Conservation (phyloP, 2,797 vertebrate genomes). For the Gobio occitaniae region DNA sequence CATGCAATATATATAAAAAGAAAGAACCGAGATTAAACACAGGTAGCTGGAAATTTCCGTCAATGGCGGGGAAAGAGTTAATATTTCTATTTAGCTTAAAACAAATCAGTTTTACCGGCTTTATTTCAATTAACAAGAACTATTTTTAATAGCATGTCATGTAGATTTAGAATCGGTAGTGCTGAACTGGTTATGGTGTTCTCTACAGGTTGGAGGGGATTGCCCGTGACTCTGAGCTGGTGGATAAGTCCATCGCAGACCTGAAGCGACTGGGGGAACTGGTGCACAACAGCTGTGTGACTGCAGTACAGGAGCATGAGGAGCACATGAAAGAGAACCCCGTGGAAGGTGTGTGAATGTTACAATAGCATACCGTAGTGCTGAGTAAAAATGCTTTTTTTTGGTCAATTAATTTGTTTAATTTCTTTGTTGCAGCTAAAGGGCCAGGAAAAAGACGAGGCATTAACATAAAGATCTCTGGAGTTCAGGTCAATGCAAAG, state of each 20-base stretch:
- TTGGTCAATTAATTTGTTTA: background rate
- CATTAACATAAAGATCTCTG: constrained; percentile 98
- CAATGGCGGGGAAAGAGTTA: too few relatives aligned
- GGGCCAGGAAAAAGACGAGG: constrained; percentile 96
- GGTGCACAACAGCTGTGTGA: constrained; percentile 91
- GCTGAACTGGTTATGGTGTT: constrained; percentile 2
- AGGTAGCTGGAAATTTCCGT: too few relatives aligned
- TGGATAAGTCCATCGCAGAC: constrained; percentile 97
- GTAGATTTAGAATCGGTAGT: background rate
- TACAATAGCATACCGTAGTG: background rate
- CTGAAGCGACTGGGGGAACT: constrained; percentile 93
- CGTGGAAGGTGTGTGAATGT: constrained; percentile 82
- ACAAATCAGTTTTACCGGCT: too few relatives aligned
- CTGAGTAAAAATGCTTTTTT: background rate
- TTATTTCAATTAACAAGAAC: too few relatives aligned
- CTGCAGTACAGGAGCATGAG: constrained; percentile 96
- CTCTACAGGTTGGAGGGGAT: constrained; percentile 91
- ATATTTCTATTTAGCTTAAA: too few relatives aligned
- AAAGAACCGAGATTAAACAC: too few relatives aligned
- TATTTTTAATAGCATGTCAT: too few relatives aligned
- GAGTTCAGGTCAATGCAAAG: constrained; percentile 98
- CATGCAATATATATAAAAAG: too few relatives aligned
- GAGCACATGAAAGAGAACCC: constrained; percentile 95
- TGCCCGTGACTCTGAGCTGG: constrained; percentile 95
- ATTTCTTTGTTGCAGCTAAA: constrained; percentile 81